phyloP scores from a whole-genome alignment of 2,888 invertebrate genomes.

The Pristionchus fissidentatus region DNA sequence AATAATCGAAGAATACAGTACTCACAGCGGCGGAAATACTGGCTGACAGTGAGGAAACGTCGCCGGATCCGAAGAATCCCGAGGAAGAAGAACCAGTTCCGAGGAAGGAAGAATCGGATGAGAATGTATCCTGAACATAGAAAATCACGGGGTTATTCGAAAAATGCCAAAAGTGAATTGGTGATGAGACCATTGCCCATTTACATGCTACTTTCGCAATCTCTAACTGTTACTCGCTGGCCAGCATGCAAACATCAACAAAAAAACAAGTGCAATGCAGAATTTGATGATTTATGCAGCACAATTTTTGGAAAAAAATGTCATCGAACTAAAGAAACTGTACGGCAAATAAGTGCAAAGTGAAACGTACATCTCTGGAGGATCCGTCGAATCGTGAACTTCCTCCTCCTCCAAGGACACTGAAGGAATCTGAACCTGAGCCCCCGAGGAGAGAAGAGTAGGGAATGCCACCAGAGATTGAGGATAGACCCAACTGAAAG shows the following conservation, averaged over 20 bases:
- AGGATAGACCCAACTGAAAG: slow-evolving; percentile 22
- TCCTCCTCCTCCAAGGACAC: neutral
- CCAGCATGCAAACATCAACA: too few species aligned
- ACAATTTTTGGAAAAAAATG: neutral
- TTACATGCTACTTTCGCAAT: too few species aligned
- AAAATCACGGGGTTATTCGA: too few species aligned
- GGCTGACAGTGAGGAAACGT: neutral
- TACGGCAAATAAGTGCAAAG: neutral
- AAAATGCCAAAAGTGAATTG: too few species aligned
- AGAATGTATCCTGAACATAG: slow-evolving; percentile 15
- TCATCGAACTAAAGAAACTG: neutral
- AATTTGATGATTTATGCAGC: too few species aligned
- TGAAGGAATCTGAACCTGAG: slow-evolving; percentile 1
- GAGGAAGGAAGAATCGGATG: slow-evolving; percentile 27
- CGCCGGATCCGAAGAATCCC: slow-evolving; percentile 8
- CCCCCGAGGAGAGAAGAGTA: slow-evolving; percentile 26
- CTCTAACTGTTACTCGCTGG: too few species aligned
- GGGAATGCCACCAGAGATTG: slow-evolving; percentile 21
- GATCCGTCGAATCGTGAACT: slow-evolving; percentile 39
- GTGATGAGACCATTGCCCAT: too few species aligned
- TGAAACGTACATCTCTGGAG: slow-evolving; percentile 11
- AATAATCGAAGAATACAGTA: neutral
- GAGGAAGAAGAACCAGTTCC: neutral
- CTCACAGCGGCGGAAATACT: slow-evolving; percentile 29
- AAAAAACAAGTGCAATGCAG: too few species aligned